Evolutionary conservation across 2,797 vertebrate species (phyloP).

Genomic region (Rhincodon typus): DNA sequence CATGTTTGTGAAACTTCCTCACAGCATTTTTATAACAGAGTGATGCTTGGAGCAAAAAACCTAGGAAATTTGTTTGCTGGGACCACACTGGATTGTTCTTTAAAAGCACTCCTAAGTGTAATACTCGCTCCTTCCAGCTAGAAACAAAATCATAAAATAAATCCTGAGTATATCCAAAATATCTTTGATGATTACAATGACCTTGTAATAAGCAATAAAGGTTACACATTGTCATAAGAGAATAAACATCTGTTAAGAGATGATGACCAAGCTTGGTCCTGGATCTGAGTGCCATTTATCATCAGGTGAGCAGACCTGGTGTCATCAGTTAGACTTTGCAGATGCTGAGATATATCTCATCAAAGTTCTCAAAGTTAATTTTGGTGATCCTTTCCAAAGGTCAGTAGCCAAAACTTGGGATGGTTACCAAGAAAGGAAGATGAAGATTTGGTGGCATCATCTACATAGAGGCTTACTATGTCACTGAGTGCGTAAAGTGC

Average conservation of each 20-base stretch:
- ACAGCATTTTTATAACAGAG: not conserved
- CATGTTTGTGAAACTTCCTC: not conserved
- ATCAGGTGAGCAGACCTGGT: not conserved
- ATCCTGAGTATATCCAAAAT: not conserved
- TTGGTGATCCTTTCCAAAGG: not conserved
- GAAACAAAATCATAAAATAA: not conserved
- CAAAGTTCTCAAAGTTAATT: not conserved
- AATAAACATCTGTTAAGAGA: not conserved
- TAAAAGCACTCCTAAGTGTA: not conserved
- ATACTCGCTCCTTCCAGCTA: not conserved
- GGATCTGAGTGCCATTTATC: not conserved
- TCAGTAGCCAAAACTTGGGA: not conserved
- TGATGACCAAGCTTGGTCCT: not conserved
- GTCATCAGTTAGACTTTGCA: not conserved
- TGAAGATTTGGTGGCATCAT: too few relatives aligned
- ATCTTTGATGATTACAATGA: not conserved
- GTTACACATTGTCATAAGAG: not conserved
- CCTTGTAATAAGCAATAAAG: not conserved
- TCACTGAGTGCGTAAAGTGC: too few relatives aligned
- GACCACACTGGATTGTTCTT: not conserved
- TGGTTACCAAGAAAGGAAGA: too few relatives aligned
- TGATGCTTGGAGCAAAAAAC: not conserved
- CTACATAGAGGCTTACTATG: too few relatives aligned
- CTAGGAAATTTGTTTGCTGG: not conserved
- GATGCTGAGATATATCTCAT: not conserved